Evolutionary conservation across 2,888 invertebrate species (phyloP).

Genomic region (Dermolepida albohirtum): DNA sequence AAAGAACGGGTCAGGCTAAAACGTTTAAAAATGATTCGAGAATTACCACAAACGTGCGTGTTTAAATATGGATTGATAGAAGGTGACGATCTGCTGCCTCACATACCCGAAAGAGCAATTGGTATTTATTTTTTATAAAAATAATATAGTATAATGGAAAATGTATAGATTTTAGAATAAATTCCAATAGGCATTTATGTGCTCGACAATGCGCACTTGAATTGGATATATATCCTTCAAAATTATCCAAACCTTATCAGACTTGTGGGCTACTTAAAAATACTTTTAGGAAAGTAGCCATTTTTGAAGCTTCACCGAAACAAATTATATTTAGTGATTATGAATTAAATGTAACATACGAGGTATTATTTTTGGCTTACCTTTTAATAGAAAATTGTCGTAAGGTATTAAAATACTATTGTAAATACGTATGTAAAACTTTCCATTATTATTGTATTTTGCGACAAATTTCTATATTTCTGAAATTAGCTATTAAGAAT

Average conservation of each 20-base stretch:
- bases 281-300: constrained; percentile 29
- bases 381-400: too few relatives aligned
- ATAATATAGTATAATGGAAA: not conserved
- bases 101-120: constrained; percentile 53
- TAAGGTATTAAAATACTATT: too few relatives aligned
- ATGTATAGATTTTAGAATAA: constrained; percentile 53
- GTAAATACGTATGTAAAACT: too few relatives aligned
- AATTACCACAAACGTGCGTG: constrained; percentile 44
- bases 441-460: too few relatives aligned
- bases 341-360: constrained; percentile 56
- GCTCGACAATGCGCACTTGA: constrained; percentile 29
- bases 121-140: constrained; percentile 49
- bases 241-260: constrained; percentile 23
- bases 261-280: constrained; percentile 11
- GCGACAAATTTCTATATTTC: too few relatives aligned
- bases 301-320: constrained; percentile 56
- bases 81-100: constrained; percentile 56
- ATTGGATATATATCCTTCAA: constrained; percentile 34
- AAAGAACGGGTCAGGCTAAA: constrained; percentile 55
- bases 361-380: constrained; percentile 53
- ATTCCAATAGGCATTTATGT: constrained; percentile 46
- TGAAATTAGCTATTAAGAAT: too few relatives aligned
- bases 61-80: constrained; percentile 57
- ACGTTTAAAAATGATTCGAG: constrained; percentile 50
- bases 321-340: constrained; percentile 61